These are phyloP conservation scores for Marronus borbonicus DNA, from an alignment of 2,888 invertebrate species.

Conservation along the genomic window DNA sequence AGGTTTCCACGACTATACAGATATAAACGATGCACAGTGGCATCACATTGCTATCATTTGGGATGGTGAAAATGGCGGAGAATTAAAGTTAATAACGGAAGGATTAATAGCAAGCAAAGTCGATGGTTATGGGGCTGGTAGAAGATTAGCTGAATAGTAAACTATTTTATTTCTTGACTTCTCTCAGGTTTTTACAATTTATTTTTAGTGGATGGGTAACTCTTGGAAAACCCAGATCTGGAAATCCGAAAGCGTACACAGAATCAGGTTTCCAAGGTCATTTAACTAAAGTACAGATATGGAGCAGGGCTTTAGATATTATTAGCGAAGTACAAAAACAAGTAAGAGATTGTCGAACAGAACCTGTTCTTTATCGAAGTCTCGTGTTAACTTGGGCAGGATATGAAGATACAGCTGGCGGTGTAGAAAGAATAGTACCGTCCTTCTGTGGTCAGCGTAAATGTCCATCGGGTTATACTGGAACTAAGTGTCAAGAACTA, in stretches of 20 bases:
- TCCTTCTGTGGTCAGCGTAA: constrained; percentile 92
- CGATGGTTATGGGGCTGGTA: constrained; percentile 89
- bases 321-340: constrained; percentile 95
- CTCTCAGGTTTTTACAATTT: constrained; percentile 1
- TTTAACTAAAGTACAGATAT: constrained; percentile 93
- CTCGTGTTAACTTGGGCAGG: constrained; percentile 94
- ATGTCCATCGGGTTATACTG: constrained; percentile 91
- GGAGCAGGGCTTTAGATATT: constrained; percentile 92
- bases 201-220: constrained; percentile 89
- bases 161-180: constrained; percentile 14
- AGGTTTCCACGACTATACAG: constrained; percentile 92
- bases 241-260: constrained; percentile 85
- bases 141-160: constrained; percentile 86
- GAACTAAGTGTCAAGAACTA: constrained; percentile 87
- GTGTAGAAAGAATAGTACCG: constrained; percentile 92
- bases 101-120: constrained; percentile 94
- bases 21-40: constrained; percentile 97
- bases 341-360: constrained; percentile 92
- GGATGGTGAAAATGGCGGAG: constrained; percentile 90
- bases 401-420: constrained; percentile 90
- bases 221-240: constrained; percentile 89
- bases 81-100: constrained; percentile 93
- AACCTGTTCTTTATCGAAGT: constrained; percentile 90
- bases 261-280: constrained; percentile 97
- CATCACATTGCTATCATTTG: constrained; percentile 96